phyloP scores from a whole-genome alignment of 1,140 invertebrate species.

The Rhopalosiphum padi region DNA sequence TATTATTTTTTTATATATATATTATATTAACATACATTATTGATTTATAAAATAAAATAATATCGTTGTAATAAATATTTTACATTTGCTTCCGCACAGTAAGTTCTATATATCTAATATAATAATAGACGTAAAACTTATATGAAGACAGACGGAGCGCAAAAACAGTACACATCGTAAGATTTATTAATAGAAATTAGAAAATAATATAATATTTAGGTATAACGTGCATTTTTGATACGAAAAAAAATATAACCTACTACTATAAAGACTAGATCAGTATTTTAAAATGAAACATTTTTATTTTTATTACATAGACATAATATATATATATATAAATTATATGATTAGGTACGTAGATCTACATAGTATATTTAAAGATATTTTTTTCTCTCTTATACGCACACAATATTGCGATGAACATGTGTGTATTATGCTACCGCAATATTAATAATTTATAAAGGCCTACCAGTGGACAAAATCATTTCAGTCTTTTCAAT shows the following conservation, averaged over 20 bases:
- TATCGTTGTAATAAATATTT: slow-evolving; percentile 41
- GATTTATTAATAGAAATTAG: slow-evolving; percentile 28
- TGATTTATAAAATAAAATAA: slow-evolving; percentile 55
- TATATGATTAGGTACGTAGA: neutral
- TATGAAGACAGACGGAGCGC: neutral
- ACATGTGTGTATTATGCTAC: neutral
- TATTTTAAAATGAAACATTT: slow-evolving; percentile 42
- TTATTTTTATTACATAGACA: slow-evolving; percentile 31
- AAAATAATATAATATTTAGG: slow-evolving; percentile 42
- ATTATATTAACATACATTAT: slow-evolving; percentile 50
- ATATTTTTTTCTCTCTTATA: slow-evolving; percentile 1
- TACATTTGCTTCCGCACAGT: neutral
- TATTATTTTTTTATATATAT: slow-evolving; percentile 15
- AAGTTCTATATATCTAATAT: slow-evolving; percentile 4
- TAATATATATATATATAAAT: neutral
- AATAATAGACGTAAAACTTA: neutral
- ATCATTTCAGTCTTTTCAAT: slow-evolving; percentile 55
- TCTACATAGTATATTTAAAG: slow-evolving; percentile 1
- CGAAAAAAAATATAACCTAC: slow-evolving; percentile 30
- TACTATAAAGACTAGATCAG: slow-evolving; percentile 57
- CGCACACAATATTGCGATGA: neutral
- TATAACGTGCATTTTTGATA: slow-evolving; percentile 38
- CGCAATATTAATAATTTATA: slow-evolving; percentile 41
- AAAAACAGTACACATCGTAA: neutral
- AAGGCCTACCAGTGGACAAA: slow-evolving; percentile 52